Conservation (phyloP, 37 sponge, comb jelly and placozoan species). For the Bolinopsis microptera region DNA sequence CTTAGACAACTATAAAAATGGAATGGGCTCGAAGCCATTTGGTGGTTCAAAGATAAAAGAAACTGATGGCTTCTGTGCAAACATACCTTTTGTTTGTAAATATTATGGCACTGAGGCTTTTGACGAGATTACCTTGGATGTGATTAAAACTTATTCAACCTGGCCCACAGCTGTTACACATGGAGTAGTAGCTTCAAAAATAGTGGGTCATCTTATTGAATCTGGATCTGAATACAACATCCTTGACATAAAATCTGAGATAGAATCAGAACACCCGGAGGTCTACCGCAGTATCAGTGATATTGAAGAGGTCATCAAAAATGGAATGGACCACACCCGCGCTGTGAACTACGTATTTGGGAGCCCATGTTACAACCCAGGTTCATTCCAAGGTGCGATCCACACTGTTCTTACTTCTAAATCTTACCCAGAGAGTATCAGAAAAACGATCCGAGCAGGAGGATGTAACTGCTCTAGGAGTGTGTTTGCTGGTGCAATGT, state of each 20-base stretch:
- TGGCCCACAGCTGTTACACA: conserved; percentile 41
- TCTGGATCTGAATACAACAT: background rate
- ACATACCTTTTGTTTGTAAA: background rate
- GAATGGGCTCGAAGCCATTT: conserved; percentile 30
- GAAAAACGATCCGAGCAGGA: conserved; percentile 67
- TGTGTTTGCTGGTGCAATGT: conserved; percentile 67
- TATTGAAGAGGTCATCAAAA: conserved; percentile 26
- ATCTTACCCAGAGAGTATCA: conserved; percentile 53
- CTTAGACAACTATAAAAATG: background rate
- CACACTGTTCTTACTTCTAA: conserved; percentile 65
- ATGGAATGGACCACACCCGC: conserved; percentile 18
- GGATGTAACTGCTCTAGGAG: conserved; percentile 74
- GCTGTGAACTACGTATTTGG: conserved; percentile 42
- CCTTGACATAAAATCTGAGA: conserved; percentile 12
- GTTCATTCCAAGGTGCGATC: conserved; percentile 69
- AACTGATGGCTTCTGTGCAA: conserved; percentile 41
- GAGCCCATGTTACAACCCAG: conserved; percentile 67
- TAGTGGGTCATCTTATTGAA: conserved; percentile 10
- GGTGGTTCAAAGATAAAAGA: conserved; percentile 46
- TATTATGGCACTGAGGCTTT: background rate
- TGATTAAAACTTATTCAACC: conserved; percentile 18
- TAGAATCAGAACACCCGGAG: background rate
- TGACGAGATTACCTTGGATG: conserved; percentile 4
- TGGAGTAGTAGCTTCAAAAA: conserved; percentile 30
- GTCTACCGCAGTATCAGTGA: background rate